These are phyloP conservation scores for Philopotamus ludificatus DNA, from an alignment of 1,140 invertebrate genomes.

Conservation along the genomic window DNA sequence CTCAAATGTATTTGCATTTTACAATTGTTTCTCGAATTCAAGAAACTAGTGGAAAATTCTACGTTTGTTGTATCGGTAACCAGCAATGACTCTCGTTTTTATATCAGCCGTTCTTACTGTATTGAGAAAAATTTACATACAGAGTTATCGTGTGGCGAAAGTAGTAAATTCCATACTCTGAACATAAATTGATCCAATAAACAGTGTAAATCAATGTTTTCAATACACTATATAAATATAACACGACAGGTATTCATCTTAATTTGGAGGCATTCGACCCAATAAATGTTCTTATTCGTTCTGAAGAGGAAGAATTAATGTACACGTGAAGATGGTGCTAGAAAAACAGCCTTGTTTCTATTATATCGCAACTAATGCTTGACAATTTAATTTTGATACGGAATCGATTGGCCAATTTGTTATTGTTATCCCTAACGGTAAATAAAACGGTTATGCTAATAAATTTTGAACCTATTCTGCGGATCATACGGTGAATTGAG, in stretches of 20 bases:
- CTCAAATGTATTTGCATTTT: constrained; percentile 8
- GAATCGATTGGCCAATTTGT: constrained; percentile 38
- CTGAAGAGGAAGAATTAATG: constrained; percentile 7
- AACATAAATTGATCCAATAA: neutral
- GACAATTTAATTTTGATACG: constrained; percentile 19
- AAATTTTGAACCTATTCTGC: constrained; percentile 43
- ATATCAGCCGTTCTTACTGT: neutral
- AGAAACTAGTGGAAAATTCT: constrained; percentile 3
- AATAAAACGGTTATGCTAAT: constrained; percentile 26
- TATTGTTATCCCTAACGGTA: constrained; percentile 11
- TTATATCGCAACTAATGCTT: constrained; percentile 9
- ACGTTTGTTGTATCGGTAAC: constrained; percentile 2
- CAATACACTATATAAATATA: neutral
- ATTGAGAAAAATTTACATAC: neutral
- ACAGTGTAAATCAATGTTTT: no score
- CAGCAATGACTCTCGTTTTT: neutral
- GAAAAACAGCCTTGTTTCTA: constrained; percentile 55
- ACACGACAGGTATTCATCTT: constrained; percentile 23
- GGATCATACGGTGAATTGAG: constrained; percentile 29
- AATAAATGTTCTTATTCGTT: constrained; percentile 5
- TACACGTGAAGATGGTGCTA: constrained; percentile 49
- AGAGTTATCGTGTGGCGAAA: no score
- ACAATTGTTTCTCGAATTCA: neutral
- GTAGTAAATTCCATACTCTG: no score
- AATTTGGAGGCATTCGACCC: constrained; percentile 9